Evolutionary conservation across 2,888 invertebrate species (phyloP), one percentile per base, ranked within the genome.

Genomic region (Galerucella pusilla): DNA sequence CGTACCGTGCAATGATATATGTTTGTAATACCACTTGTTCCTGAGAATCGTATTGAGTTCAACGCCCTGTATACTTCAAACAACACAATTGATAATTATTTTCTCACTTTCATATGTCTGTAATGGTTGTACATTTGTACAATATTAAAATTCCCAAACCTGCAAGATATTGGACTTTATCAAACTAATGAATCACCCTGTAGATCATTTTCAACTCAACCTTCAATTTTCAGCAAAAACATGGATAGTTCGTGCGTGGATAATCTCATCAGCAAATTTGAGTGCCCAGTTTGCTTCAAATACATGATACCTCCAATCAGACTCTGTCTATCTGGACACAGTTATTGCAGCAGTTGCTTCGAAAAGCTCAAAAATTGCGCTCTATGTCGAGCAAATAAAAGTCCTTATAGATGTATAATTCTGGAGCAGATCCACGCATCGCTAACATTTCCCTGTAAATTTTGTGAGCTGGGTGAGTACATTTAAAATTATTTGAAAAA

Each of bases 251-350:
- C 11, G 20, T 20, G 42, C 72, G 77, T 74, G 45, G 35, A 70
- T 4, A 16, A n/a, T 2, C 66, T 77, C 16, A 68, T 63, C 42
- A 54, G 70, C 64, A 72, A 76, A 60, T 72, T 79, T 12, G 59
- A 71, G 14, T 85, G 85, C 72, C 82, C 84, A 11, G 75, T 83
- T 9, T 85, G 85, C 68, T 71, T 79, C 4, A 81, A 82, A 35
- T 77, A 78, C n/a, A 80, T 84, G 79, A 71, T 59, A 12, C 76
- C 79, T 11, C 85, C 84, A 11, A 84, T 84, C 3, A 57, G 74
- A 7, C 81, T 82, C 49, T 85, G 85, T 70, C 66, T 73, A 68
- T 79, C 74, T 6, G 83, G 83, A 1, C 84, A 85, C 68, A 83
- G 81, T 65, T 79, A 81, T 68, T 84, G 84, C 72, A 77, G 73